Evolutionary conservation across 2,888 invertebrate genomes (phyloP), one percentile per base, ranked within the genome.

Genomic region (Baronia brevicornis): DNA sequence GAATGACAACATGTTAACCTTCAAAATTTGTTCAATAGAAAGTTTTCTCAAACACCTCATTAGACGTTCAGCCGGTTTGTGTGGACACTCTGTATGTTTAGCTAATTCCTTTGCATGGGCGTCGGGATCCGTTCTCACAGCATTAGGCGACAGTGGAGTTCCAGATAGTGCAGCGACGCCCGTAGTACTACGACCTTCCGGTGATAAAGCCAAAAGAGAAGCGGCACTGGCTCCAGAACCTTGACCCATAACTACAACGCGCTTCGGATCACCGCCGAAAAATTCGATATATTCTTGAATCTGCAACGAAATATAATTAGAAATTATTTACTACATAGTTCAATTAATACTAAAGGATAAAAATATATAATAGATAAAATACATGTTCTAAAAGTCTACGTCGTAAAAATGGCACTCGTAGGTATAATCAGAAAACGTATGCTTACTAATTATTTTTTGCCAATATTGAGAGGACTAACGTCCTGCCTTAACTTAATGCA

Each of bases 151-250:
- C 1, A 93, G 64, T 0, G 91, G 88, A 0, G 91, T 87, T 1
- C 93, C 93, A 1, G 93, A 93, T 84, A 93, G 87, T 0, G 93
- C 91, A 4, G 91, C 87, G 7, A 92, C 87, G 1, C 91, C 92
- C 11, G 67, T 49, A 43, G 77, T 86, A 57, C 87, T 86, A 44
- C 88, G 86, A 0, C 89, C 89, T 34, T 90, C 84, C 8, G 85
- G 85, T 1, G 91, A 90, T 60, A 91, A 67, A 0, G 90, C 86
- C 8, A 93, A 58, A 37, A 91, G 84, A 14, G 91, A 86, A 1
- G 92, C 93, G 31, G 90, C 88, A 43, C 91, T 90, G 0, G 90
- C 93, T 0, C 93, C 94, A 0, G 90, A 90, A 1, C 92, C 93
- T 55, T 93, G 93, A 0, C 93, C 93, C 75, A 91, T 89, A 1